Evolutionary conservation across 2,888 invertebrate genomes (phyloP).

Genomic region (Operophtera brumata): DNA sequence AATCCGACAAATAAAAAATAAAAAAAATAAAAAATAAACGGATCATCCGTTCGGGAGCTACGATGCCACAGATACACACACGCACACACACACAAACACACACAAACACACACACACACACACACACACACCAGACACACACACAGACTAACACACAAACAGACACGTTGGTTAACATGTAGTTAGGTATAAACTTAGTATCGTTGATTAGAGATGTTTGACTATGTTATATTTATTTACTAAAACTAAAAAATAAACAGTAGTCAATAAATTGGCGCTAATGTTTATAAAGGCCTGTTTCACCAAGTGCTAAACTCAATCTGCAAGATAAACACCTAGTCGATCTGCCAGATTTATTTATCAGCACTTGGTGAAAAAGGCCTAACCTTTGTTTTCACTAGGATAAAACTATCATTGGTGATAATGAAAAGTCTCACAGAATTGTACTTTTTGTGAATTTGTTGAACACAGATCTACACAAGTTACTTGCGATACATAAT

Average conservation of each 20-base stretch:
- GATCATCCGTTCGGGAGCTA: no score
- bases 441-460: slow-evolving; percentile 47
- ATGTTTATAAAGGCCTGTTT: slow-evolving; percentile 1
- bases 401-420: slow-evolving; percentile 38
- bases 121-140: no score
- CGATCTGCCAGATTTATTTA: background rate
- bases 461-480: slow-evolving; percentile 45
- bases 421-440: slow-evolving; percentile 36
- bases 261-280: slow-evolving; percentile 18
- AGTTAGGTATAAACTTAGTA: slow-evolving; percentile 14
- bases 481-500: background rate
- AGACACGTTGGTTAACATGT: no score
- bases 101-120: no score
- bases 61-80: no score
- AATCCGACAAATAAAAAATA: no score
- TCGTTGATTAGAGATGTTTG: slow-evolving; percentile 6
- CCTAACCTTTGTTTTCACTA: slow-evolving; percentile 27
- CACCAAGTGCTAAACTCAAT: slow-evolving; percentile 2
- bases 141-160: no score
- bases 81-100: no score
- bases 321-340: background rate
- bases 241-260: slow-evolving; percentile 1
- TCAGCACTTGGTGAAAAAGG: background rate
- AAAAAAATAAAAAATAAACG: no score
- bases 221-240: slow-evolving; percentile 7